phyloP scores from a whole-genome alignment of 2,888 invertebrate species.

The Prionchulus punctatus region DNA sequence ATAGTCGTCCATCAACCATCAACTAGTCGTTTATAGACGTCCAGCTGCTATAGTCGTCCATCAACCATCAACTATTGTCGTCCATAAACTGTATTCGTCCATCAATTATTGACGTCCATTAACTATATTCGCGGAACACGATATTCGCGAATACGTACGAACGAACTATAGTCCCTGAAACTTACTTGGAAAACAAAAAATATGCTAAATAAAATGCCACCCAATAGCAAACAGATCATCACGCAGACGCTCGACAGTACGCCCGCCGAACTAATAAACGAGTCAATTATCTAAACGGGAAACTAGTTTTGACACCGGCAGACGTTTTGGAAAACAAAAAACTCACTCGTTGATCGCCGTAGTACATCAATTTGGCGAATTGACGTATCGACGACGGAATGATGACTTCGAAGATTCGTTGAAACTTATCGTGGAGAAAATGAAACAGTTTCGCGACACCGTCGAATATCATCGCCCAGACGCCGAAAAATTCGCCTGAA shows the following conservation, averaged over 20 bases:
- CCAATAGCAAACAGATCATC: slow-evolving; percentile 22
- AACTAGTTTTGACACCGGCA: neutral
- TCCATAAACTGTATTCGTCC: too few species aligned
- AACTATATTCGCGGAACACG: too few species aligned
- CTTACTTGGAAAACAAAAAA: slow-evolving; percentile 23
- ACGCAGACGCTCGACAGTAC: slow-evolving; percentile 26
- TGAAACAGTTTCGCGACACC: neutral
- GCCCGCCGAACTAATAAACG: slow-evolving; percentile 21
- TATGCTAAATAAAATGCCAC: slow-evolving; percentile 19
- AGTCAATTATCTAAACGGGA: slow-evolving; percentile 16
- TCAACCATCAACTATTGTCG: too few species aligned
- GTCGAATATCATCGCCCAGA: neutral
- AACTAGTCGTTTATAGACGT: too few species aligned
- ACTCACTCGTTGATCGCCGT: slow-evolving; percentile 11
- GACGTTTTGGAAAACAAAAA: neutral
- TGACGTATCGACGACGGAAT: slow-evolving; percentile 11
- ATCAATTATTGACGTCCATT: too few species aligned
- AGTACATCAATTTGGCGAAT: slow-evolving; percentile 8
- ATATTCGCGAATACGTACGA: too few species aligned
- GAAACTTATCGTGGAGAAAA: neutral
- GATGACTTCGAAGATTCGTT: neutral
- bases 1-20: too few species aligned
- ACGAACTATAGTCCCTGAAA: neutral
- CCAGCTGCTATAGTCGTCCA: too few species aligned
- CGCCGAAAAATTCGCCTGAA: neutral